Evolutionary conservation across 2,888 invertebrate genomes (phyloP).

Genomic region (Cetonia aurata): DNA sequence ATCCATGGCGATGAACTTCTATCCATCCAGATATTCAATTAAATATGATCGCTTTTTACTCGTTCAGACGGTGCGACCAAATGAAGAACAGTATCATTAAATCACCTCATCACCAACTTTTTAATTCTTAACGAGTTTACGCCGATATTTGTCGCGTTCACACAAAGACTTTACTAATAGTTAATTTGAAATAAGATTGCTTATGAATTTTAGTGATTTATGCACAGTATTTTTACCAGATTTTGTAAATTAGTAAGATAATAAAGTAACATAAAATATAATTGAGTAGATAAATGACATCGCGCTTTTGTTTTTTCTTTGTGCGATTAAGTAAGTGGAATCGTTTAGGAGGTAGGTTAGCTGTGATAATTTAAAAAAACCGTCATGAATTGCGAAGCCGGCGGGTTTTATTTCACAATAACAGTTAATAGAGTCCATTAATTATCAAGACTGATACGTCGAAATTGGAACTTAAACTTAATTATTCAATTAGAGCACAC

Average conservation of each 20-base stretch:
- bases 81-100: slow-evolving; percentile 3
- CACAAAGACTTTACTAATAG: background rate
- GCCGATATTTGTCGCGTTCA: slow-evolving; percentile 1
- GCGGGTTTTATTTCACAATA: background rate
- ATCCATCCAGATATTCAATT: slow-evolving; percentile 14
- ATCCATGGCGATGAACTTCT: background rate
- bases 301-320: background rate
- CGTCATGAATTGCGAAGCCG: background rate
- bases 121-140: slow-evolving; percentile 8
- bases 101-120: slow-evolving; percentile 13
- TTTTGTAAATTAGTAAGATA: background rate
- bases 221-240: background rate
- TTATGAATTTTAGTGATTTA: no score
- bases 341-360: background rate
- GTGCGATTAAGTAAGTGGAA: background rate
- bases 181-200: no score
- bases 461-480: no score
- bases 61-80: background rate
- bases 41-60: slow-evolving; percentile 5
- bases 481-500: no score
- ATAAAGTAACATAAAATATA: slow-evolving; percentile 8
- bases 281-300: background rate
- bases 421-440: background rate
- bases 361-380: background rate
- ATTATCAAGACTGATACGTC: background rate